Evolutionary conservation across 2,888 invertebrate species (phyloP).

Genomic region (Cepaea hortensis): DNA sequence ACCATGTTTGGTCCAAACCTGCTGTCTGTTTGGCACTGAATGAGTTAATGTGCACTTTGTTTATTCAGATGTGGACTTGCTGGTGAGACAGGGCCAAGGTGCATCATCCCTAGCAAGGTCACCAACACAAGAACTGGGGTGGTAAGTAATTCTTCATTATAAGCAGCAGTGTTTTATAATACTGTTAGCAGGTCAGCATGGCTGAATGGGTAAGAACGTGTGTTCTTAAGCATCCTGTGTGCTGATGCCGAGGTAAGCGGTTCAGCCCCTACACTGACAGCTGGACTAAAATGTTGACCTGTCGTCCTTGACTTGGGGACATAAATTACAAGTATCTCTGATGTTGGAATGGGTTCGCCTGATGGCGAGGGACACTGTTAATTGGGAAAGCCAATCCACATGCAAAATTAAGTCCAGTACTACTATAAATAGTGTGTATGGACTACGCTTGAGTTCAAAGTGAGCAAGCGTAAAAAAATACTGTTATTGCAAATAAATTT

Average conservation of each 20-base stretch:
- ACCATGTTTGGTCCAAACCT: too few relatives aligned
- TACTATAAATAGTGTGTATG: not conserved
- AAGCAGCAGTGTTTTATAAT: not conserved
- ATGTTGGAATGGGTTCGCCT: too few relatives aligned
- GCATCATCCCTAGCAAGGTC: constrained; percentile 88
- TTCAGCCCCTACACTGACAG: too few relatives aligned
- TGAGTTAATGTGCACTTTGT: not conserved
- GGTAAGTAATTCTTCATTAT: constrained; percentile 55
- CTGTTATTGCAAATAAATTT: not conserved
- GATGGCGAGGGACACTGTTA: too few relatives aligned
- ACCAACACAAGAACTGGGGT: constrained; percentile 81
- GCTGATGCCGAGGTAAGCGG: too few relatives aligned
- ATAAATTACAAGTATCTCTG: too few relatives aligned
- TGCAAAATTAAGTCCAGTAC: too few relatives aligned
- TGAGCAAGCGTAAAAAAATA: not conserved
- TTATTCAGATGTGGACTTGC: constrained; percentile 90
- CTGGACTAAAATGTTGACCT: too few relatives aligned
- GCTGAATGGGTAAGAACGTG: not conserved
- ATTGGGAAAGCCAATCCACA: too few relatives aligned
- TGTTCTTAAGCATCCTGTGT: too few relatives aligned
- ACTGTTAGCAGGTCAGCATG: not conserved
- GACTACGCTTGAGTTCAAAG: not conserved
- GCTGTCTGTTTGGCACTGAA: too few relatives aligned
- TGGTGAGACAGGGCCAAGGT: constrained; percentile 90
- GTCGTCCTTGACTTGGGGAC: too few relatives aligned